Evolutionary conservation across 1,140 invertebrate genomes (phyloP), one percentile per base, ranked within the genome.

Genomic region (Scylla paramamosain): DNA sequence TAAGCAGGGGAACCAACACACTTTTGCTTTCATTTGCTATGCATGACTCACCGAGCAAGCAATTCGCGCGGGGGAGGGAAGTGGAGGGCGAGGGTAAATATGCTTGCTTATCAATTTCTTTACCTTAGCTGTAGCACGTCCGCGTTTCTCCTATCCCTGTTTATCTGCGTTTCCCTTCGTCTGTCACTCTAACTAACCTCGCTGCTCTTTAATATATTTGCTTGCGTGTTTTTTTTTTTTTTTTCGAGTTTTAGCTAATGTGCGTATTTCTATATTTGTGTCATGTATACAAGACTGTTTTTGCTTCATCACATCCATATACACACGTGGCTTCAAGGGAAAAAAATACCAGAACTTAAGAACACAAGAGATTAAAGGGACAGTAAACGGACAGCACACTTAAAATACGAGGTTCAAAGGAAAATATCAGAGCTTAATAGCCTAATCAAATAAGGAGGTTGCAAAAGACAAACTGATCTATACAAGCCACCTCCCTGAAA

Each of bases 1-100:
- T 77, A 77, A 77, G 25, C 67, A 77, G 16, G 67, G 67, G 20
- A n/a, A 2, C 67, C 67, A 25, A 25, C n/a, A n/a, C 67, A n/a
- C 67, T 77, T 77, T 77, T 77, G 67, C 67, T 77, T 77, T 77
- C 67, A 77, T 77, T n/a, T 77, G 25, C 67, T n/a, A 77, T 77
- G 67, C 67, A 77, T 77, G 67, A 77, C 12, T 77, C 67, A n/a
- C 67, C 25, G 25, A 25, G 25, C 67, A 77, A 77, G 67, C 25
- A 77, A 77, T 77, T 77, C 67, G 20, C 20, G 67, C 4, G 25
- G 67, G 2, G 67, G 52, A 59, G 67, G 67, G 67, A n/a, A n/a
- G 12, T 2, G n/a, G 67, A n/a, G 67, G 67, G 67, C 67, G 52
- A 12, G 52, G 52, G 10, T n/a, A 77, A 77, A 77, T 77, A 77